Evolutionary conservation across 1,140 invertebrate genomes (phyloP), one percentile per base, ranked within the genome.

Genomic region (Ladona fulva): DNA sequence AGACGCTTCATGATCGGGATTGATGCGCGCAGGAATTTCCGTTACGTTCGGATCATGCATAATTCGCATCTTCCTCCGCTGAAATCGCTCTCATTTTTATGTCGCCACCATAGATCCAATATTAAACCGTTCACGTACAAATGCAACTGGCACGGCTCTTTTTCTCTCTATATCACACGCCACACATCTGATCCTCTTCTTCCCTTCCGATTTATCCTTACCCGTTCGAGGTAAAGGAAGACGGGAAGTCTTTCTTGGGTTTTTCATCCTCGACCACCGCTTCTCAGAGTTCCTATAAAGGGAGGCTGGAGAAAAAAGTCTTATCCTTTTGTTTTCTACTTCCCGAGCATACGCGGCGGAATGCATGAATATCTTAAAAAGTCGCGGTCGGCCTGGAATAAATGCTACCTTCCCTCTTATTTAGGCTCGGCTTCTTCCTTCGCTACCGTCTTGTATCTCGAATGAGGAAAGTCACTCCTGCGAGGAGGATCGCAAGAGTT

Each of bases 361-460:
- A 66, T 66, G 52, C 52, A 66, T 66, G 52, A 66, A 66, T 66
- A 66, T 66, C 52, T 66, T 66, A 66, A 66, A 22, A 66, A 19
- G 52, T 66, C 29, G 8, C 29, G 52, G 52, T 66, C 52, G 52
- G n/a, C 14, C 52, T 66, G 52, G 12, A 66, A 66, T 66, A 66
- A 66, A 66, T 37, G 29, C 8, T 37, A 8, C 29, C 29, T 5
- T 37, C 29, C 29, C 29, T 37, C 29, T 37, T 37, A 37, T 37
- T 37, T 37, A 37, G 29, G 29, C 8, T 37, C 29, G 29, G 29
- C 8, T 37, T 8, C 29, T 37, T 37, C 29, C 29, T 37, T 37
- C 29, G 29, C 29, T 37, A 37, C 29, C 29, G 29, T 37, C 29
- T 37, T 8, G 3, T 37, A 37, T 37, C 29, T 37, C 29, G 29